Base-by-base conservation (phyloP, 2,888 invertebrate species). In the Pristionchus mayeri region DNA sequence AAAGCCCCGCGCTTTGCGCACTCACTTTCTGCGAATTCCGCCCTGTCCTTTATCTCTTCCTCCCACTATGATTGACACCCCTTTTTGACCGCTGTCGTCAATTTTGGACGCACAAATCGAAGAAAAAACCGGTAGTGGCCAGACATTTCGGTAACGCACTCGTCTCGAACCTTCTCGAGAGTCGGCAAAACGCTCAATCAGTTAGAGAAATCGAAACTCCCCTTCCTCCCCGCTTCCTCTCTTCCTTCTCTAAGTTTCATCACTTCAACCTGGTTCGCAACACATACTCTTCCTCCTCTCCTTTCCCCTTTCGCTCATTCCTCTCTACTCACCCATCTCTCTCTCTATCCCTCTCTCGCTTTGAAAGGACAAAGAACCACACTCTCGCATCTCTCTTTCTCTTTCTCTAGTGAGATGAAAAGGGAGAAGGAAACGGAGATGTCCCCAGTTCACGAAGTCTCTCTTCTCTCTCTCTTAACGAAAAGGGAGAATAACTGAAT, bases 181-280 rank as follows among this genome's bases (percentile, higher is more conserved):
- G 67, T 44, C 13, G 44, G 7, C 7, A 67, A 21, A 71, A 44
- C 13, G 71, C n/a, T 40, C 63, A 34, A 34, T 63, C 0, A 30
- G 71, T 40, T n/a, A 71, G 40, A 71, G 71, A 67, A 18, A 76
- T 76, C 44, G 30, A 48, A 50, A 50, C 76, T 78, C 30, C 50
- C 76, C 76, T 30, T 27, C 18, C 50, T 27, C 75, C 27, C 13
- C 34, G 6, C 34, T 57, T 34, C 75, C 75, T 44, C n/a, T 24
- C 44, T 75, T 24, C 48, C 50, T 27, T 50, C 76, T 78, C 76
- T 30, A 50, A 50, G 50, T 50, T 78, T 50, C 76, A 50, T 78
- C 76, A 78, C 76, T 78, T 50, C 50, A 50, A 50, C 50, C 76
- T 50, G 50, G 76, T 78, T 78, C 76, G 76, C 76, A 78, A 78